Percentiles rank a stretch among this genome's conserved stretches.
Evolutionary conservation across 2,113 vertebrate genomes (phyloP).

Genomic region (Oreamnos americanus): DNA sequence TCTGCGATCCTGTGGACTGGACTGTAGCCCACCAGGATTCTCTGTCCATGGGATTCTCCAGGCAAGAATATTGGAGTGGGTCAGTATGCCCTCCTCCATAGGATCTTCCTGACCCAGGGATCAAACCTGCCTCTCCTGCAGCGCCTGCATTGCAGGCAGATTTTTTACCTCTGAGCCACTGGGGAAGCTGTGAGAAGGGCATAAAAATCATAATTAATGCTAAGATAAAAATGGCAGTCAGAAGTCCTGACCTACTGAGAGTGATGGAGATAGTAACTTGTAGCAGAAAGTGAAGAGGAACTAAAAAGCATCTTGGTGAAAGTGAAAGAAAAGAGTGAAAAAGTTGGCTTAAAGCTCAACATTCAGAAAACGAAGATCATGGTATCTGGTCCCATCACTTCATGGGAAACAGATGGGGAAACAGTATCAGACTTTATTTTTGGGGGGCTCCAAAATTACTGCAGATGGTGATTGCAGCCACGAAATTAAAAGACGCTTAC

Average conservation of each 20-base stretch:
- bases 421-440: too few relatives aligned
- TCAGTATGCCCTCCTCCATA: background rate
- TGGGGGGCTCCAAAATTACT: accelerated
- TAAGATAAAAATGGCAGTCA: background rate
- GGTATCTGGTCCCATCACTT: too few relatives aligned
- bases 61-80: background rate
- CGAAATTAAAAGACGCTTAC: too few relatives aligned
- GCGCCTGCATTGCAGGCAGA: background rate
- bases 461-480: too few relatives aligned
- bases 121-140: background rate
- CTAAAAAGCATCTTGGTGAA: too few relatives aligned
- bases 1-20: background rate
- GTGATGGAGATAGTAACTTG: background rate
- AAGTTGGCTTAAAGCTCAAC: too few relatives aligned
- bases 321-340: too few relatives aligned
- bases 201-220: background rate
- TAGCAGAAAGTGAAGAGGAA: background rate
- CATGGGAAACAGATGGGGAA: too few relatives aligned
- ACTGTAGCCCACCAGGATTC: background rate
- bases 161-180: background rate
- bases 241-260: background rate
- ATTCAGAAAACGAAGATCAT: too few relatives aligned
- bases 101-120: background rate
- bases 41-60: background rate
- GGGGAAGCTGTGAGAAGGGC: background rate